Percentiles rank a stretch among this genome's conserved stretches.
phyloP scores from a whole-genome alignment of 2,797 vertebrate species.

The Phalanger gymnotis region DNA sequence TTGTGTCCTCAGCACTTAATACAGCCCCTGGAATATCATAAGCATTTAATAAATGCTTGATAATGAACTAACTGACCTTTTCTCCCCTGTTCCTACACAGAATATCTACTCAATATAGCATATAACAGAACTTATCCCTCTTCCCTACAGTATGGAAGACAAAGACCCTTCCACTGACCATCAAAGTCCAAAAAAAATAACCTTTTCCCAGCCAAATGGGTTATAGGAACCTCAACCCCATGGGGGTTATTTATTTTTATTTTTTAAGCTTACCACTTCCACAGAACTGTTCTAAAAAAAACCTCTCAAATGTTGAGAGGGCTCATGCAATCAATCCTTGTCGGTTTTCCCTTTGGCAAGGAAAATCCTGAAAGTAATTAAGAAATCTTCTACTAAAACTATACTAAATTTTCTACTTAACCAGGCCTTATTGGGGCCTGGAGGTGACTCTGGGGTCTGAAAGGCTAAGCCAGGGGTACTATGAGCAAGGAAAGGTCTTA shows the following conservation, averaged over 20 bases:
- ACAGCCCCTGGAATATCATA: not conserved
- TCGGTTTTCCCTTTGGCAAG: not conserved
- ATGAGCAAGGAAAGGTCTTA: not conserved
- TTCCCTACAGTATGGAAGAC: slow-evolving; percentile 30
- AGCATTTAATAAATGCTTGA: not conserved
- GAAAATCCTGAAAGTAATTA: not conserved
- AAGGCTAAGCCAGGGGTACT: not conserved
- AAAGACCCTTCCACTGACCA: slow-evolving; percentile 10
- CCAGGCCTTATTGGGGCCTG: not conserved
- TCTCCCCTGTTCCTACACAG: slow-evolving; percentile 47
- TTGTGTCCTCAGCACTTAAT: not conserved
- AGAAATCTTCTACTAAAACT: not conserved
- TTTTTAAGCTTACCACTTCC: slow-evolving; percentile 16
- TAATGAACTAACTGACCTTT: not conserved
- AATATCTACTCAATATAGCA: slow-evolving; percentile 7
- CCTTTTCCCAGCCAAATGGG: slow-evolving; percentile 21
- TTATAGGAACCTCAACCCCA: slow-evolving; percentile 23
- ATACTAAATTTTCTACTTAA: not conserved
- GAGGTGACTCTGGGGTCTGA: not conserved
- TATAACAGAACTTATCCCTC: slow-evolving; percentile 12
- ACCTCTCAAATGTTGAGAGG: not conserved
- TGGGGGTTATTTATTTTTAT: slow-evolving; percentile 38
- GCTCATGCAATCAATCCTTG: slow-evolving; percentile 56
- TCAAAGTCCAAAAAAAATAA: slow-evolving; percentile 66
- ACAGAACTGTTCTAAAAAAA: slow-evolving; percentile 46